Percentiles rank a stretch among this genome's conserved stretches.
These are phyloP conservation scores for Clavelina lepadiformis DNA, from an alignment of 23 tunicate species.

Conservation along the genomic window DNA sequence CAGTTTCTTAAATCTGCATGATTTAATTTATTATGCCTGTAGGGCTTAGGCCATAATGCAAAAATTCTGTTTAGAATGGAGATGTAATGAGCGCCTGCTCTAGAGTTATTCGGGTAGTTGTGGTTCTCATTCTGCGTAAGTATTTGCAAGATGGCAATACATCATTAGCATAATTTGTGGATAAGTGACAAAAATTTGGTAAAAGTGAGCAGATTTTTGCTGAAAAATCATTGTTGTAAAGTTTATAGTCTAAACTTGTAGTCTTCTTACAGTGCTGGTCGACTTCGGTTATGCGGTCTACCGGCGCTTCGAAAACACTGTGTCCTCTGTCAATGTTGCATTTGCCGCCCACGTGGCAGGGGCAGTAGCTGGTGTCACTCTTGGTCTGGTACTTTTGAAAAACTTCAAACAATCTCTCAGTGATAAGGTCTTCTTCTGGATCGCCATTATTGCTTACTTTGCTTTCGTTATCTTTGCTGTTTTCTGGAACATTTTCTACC, in stretches of 20 bases:
- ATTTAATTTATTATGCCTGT: no score
- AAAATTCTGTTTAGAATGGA: conserved; percentile 37
- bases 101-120: conserved; percentile 20
- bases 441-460: conserved; percentile 19
- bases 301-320: conserved; percentile 23
- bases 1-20: neutral
- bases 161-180: neutral
- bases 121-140: conserved; percentile 39
- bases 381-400: conserved; percentile 42
- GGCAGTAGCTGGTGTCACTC: conserved; percentile 44
- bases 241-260: neutral
- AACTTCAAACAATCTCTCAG: conserved; percentile 38
- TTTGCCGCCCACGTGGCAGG: conserved; percentile 61
- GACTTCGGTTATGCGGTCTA: conserved; percentile 52
- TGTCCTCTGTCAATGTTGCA: conserved; percentile 26
- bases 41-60: no score
- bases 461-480: conserved; percentile 37
- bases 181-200: neutral
- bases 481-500: conserved; percentile 45
- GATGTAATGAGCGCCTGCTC: conserved; percentile 41
- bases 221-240: neutral
- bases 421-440: conserved; percentile 33
- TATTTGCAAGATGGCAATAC: no score
- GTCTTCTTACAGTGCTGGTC: conserved; percentile 20
- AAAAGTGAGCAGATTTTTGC: neutral